Evolutionary conservation across 2,888 invertebrate species (phyloP).

Genomic region (Pachycephus smyrnensis): DNA sequence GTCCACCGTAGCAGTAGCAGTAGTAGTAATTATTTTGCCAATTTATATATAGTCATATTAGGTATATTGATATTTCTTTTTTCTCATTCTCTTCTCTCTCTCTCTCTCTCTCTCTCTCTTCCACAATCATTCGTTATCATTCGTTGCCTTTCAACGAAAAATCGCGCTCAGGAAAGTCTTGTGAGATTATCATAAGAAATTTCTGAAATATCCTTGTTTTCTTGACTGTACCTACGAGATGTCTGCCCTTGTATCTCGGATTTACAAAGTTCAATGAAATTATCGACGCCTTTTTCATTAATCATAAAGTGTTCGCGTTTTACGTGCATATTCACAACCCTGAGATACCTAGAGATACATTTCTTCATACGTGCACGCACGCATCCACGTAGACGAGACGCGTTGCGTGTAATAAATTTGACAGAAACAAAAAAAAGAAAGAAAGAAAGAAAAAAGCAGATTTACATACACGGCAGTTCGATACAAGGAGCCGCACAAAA

Average conservation of each 20-base stretch:
- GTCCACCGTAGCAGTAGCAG: not conserved
- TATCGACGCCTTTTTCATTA: not conserved
- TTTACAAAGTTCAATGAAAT: not conserved
- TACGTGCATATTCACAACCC: not conserved
- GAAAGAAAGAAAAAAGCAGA: not conserved
- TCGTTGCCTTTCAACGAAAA: not conserved
- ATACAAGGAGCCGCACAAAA: constrained; percentile 36
- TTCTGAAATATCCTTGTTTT: not conserved
- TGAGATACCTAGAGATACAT: not conserved
- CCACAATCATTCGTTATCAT: not conserved
- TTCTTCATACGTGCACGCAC: not conserved
- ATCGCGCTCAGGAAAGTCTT: not conserved
- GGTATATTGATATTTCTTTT: not conserved
- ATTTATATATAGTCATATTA: not conserved
- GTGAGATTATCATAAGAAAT: not conserved
- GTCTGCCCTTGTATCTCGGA: not conserved
- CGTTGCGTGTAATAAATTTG: not conserved
- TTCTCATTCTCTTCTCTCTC: not conserved
- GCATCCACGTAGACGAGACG: not conserved
- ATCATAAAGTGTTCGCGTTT: not conserved
- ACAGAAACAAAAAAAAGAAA: not conserved
- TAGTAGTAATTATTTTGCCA: not conserved
- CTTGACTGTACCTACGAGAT: not conserved
- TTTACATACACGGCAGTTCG: constrained; percentile 29
- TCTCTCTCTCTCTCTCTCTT: not conserved